phyloP scores from a whole-genome alignment of 2,888 invertebrate species.

The Aspidiotus destructor region DNA sequence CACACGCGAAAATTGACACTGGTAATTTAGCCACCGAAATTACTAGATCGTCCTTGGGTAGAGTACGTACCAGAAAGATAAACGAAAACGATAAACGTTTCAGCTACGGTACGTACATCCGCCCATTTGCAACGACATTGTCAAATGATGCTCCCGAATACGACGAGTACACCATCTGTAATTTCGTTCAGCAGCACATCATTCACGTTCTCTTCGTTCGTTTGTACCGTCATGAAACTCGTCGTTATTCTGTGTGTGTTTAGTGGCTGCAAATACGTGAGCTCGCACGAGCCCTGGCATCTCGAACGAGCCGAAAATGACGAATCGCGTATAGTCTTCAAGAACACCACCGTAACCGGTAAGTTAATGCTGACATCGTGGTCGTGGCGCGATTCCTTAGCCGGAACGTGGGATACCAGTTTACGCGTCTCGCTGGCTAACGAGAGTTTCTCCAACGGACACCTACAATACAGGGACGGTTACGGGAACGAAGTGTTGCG shows the following conservation, averaged over 20 bases:
- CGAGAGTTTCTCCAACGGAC: constrained; percentile 15
- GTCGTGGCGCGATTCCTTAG: constrained; percentile 33
- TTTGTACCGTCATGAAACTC: no score
- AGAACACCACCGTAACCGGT: constrained; percentile 33
- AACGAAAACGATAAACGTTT: no score
- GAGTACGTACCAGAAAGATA: no score
- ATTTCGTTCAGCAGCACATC: neutral
- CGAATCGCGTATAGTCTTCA: constrained; percentile 24
- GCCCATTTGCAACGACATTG: no score
- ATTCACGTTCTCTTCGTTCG: neutral
- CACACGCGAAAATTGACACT: no score
- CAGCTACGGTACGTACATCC: no score
- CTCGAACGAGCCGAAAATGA: constrained; percentile 29
- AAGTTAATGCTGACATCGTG: constrained; percentile 30
- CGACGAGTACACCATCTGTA: no score
- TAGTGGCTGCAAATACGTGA: no score
- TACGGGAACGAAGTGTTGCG: constrained; percentile 28
- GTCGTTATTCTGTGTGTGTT: constrained; percentile 1
- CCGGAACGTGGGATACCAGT: constrained; percentile 34
- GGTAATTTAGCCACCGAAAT: no score
- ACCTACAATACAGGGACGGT: constrained; percentile 20
- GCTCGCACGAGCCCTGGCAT: constrained; percentile 15
- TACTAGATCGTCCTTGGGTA: no score
- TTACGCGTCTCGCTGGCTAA: constrained; percentile 28
- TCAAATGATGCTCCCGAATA: no score